Evolutionary conservation across 2,113 vertebrate species (phyloP).

Genomic region (Trachemys scripta): DNA sequence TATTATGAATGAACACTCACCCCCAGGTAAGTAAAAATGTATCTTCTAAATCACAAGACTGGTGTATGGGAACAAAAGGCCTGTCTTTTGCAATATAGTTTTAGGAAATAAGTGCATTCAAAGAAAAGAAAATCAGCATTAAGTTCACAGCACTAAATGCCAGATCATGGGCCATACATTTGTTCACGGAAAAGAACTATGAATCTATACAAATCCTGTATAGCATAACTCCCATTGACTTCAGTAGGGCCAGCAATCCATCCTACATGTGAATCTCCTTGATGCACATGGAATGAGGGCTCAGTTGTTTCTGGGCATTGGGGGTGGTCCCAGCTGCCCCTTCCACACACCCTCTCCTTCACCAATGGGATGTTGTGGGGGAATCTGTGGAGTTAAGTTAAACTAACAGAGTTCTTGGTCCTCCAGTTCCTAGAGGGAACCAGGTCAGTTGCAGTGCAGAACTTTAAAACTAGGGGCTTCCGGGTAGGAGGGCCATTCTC

Average conservation of each 20-base stretch:
- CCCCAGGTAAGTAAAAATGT: constrained; percentile 82
- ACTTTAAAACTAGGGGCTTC: background rate
- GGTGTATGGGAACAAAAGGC: background rate
- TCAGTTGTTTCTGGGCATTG: background rate
- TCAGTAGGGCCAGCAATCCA: background rate
- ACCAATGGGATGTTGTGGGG: background rate
- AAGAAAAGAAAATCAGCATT: background rate
- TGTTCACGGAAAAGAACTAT: background rate
- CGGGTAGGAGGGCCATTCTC: background rate
- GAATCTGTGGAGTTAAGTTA: background rate
- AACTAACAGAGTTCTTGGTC: background rate
- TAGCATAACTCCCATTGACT: background rate
- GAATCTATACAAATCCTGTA: background rate
- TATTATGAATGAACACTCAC: constrained; percentile 90
- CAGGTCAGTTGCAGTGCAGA: background rate
- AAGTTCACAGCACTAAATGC: background rate
- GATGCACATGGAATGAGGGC: background rate
- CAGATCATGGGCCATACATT: background rate
- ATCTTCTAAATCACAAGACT: background rate
- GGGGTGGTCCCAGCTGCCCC: background rate
- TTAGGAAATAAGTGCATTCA: background rate
- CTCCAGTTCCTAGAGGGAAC: background rate
- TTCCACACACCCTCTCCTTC: background rate
- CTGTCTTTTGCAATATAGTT: background rate
- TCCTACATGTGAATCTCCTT: background rate